Base-by-base conservation (phyloP, 1,140 invertebrate genomes). In the Tetraneura akinire region DNA sequence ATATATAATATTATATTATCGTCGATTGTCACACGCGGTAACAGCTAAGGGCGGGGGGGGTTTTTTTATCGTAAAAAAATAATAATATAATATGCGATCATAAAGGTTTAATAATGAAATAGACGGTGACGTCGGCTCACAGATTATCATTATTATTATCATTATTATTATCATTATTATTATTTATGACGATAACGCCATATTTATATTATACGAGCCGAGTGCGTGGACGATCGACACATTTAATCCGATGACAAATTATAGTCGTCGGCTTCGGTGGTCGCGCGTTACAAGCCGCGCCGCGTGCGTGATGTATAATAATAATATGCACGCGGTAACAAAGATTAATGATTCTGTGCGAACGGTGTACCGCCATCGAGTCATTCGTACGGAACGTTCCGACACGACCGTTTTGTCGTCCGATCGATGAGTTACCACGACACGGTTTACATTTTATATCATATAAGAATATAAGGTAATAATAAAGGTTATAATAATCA, bases 181-280 rank as follows among this genome's bases (percentile, higher is more conserved):
- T 51, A 51, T 78, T 78, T 78, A 78, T 62, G 74, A 60, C 55
- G 29, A 51, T 51, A 37, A 37, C 32, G 8, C 32, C 8, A 37
- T 37, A 37, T 37, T 37, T 37, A 32, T 26, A 71, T 51, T n/a
- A n/a, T n/a, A n/a, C n/a, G n/a, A n/a, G 68, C 51, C 55, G 74
- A 8, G 3, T 29, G 32, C 11, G 23, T 21, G 29, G 21, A 74
- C 49, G 71, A 74, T 78, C n/a, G 74, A 78, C 74, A 62, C n/a
- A n/a, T n/a, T 42, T 62, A 78, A 78, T 78, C 74, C 55, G 74
- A 78, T 78, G 74, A 78, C 74, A 62, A 78, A 78, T 78, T 32
- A n/a, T n/a, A n/a, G 55, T 78, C 53, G 74, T 23, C 53, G 32
- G n/a, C 29, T 45, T 29, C 37, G n/a, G 64, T 29, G 32, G 32